These are phyloP conservation scores for Drosophila takahashii DNA, from an alignment of 1,140 invertebrate genomes.

Conservation along the genomic window DNA sequence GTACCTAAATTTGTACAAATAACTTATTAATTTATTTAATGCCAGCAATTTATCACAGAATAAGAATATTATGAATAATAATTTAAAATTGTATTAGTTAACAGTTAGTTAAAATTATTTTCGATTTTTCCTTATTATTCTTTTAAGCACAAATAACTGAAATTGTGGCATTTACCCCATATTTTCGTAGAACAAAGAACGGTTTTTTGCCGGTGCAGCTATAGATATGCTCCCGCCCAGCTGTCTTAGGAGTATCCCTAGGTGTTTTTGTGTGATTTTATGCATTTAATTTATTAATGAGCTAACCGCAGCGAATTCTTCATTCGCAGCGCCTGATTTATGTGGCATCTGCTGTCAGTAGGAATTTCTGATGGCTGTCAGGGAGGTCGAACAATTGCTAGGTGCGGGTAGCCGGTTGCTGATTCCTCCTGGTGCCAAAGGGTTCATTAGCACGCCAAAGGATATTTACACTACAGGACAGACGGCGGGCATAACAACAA, in stretches of 20 bases:
- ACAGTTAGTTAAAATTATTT: no score
- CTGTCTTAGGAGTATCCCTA: conserved; percentile 13
- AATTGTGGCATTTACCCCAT: not conserved
- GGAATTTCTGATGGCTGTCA: conserved; percentile 61
- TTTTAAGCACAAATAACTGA: no score
- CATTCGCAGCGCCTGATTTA: conserved; percentile 58
- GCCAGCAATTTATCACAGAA: no score
- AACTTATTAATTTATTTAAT: no score
- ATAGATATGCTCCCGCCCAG: not conserved
- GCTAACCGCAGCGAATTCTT: conserved; percentile 55
- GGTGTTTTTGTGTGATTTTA: conserved; percentile 67
- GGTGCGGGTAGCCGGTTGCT: conserved; percentile 18
- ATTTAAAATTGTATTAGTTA: no score
- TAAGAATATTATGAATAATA: no score
- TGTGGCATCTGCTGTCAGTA: conserved; percentile 60
- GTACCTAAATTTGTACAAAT: no score
- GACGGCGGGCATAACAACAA: not conserved
- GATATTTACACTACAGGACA: conserved; percentile 66
- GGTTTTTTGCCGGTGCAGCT: not conserved
- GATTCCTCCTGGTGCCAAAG: conserved; percentile 51
- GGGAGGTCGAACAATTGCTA: conserved; percentile 18
- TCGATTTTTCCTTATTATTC: no score
- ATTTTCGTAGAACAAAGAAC: not conserved
- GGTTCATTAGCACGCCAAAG: conserved; percentile 74
- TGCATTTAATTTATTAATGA: conserved; percentile 78